Conservation (phyloP, 2,113 vertebrate species). For the Chionomys nivalis region DNA sequence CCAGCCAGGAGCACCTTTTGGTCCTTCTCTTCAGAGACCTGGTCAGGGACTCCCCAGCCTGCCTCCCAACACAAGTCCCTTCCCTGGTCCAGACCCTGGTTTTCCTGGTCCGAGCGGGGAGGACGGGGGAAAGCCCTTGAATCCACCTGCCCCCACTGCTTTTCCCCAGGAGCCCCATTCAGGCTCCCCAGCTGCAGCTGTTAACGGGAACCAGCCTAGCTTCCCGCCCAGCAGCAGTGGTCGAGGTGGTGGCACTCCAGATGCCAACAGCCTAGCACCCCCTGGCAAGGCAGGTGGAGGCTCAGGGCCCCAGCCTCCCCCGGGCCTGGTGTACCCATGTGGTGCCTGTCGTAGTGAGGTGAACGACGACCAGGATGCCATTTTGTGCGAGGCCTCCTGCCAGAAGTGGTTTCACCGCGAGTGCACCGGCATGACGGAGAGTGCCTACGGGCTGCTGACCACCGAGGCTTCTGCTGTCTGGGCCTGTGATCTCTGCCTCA, state of each 20-base stretch:
- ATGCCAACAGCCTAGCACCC: slow-evolving; percentile 83
- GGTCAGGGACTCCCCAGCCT: slow-evolving; percentile 89
- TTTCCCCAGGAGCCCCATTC: slow-evolving; percentile 85
- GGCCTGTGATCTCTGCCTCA: slow-evolving; percentile 99
- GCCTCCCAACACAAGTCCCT: slow-evolving; percentile 90
- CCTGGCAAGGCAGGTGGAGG: slow-evolving; percentile 73
- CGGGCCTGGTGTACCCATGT: slow-evolving; percentile 93
- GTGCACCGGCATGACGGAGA: slow-evolving; percentile 97
- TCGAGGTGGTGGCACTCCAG: slow-evolving; percentile 87
- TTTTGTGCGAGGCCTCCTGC: slow-evolving; percentile 97
- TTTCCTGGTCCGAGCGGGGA: slow-evolving; percentile 82
- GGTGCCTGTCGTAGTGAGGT: slow-evolving; percentile 96
- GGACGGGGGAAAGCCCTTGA: slow-evolving; percentile 85
- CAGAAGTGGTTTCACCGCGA: slow-evolving; percentile 99
- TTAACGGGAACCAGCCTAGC: slow-evolving; percentile 86
- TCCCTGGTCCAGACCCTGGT: slow-evolving; percentile 86
- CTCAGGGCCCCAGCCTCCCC: slow-evolving; percentile 85
- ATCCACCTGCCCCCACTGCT: slow-evolving; percentile 76
- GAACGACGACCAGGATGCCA: slow-evolving; percentile 97
- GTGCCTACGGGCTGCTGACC: slow-evolving; percentile 96
- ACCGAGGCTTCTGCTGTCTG: slow-evolving; percentile 96
- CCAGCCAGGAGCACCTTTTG: slow-evolving; percentile 91
- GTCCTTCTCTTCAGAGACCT: slow-evolving; percentile 91
- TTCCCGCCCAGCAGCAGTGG: slow-evolving; percentile 74
- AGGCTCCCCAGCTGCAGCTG: slow-evolving; percentile 82